A percentile compares a stretch with the other conserved stretches of the same genome.
Evolutionary conservation across 2,888 invertebrate genomes (phyloP).

Genomic region (Leucozona laternaria): DNA sequence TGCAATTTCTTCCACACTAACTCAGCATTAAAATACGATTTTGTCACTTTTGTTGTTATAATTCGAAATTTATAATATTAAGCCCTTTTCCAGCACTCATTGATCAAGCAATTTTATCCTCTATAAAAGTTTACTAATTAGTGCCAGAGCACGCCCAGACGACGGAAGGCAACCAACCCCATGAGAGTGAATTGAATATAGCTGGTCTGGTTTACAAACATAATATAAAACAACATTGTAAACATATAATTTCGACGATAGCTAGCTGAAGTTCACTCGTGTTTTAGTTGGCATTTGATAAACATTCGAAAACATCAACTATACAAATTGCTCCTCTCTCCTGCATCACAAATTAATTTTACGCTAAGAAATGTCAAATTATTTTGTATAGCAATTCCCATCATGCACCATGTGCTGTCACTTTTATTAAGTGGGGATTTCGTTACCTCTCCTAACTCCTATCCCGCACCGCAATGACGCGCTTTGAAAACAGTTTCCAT

Average conservation of each 20-base stretch:
- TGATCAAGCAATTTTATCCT: conserved; percentile 50
- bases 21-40: background rate
- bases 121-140: conserved; percentile 55
- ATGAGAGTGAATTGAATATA: background rate
- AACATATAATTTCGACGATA: conserved; percentile 54
- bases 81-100: conserved; percentile 38
- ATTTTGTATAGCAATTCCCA: conserved; percentile 12
- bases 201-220: background rate
- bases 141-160: conserved; percentile 57
- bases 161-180: conserved; percentile 1
- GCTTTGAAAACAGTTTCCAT: conserved; percentile 37
- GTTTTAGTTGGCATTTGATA: conserved; percentile 58
- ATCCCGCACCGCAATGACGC: conserved; percentile 17
- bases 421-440: conserved; percentile 42
- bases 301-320: conserved; percentile 68
- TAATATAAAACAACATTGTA: conserved; percentile 60
- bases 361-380: conserved; percentile 56
- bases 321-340: conserved; percentile 46
- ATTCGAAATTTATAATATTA: background rate
- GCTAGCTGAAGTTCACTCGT: conserved; percentile 43
- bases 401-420: conserved; percentile 64
- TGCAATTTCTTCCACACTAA: background rate
- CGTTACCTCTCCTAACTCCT: background rate
- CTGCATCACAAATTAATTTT: conserved; percentile 51
- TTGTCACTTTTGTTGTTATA: background rate